These are phyloP conservation scores for Eupithecia insigniata DNA, from an alignment of 2,888 invertebrate species.

Conservation along the genomic window DNA sequence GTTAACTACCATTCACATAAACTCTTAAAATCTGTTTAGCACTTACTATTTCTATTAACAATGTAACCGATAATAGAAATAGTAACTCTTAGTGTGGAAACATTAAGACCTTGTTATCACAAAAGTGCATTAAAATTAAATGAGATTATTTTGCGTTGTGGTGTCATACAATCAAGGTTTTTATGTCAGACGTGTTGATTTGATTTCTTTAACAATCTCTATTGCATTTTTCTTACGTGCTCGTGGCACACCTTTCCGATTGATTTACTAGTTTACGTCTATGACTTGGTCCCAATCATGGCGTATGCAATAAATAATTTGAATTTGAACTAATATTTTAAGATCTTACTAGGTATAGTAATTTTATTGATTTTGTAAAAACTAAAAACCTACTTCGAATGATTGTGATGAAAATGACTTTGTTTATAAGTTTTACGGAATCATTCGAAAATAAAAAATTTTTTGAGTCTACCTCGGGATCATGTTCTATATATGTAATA, in stretches of 20 bases:
- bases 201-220: slow-evolving; percentile 29
- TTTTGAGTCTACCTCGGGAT: too few relatives aligned
- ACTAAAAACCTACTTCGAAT: too few relatives aligned
- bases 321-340: background rate
- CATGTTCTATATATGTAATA: too few relatives aligned
- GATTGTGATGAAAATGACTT: too few relatives aligned
- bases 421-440: too few relatives aligned
- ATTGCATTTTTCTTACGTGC: slow-evolving; percentile 28
- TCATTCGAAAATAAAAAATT: too few relatives aligned
- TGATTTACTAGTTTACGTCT: background rate
- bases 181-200: slow-evolving; percentile 30
- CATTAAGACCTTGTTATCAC: slow-evolving; percentile 32
- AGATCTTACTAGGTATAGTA: too few relatives aligned
- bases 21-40: background rate
- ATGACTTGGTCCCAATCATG: background rate
- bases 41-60: background rate
- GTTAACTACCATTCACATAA: background rate
- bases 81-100: background rate
- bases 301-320: too few relatives aligned
- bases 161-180: slow-evolving; percentile 25
- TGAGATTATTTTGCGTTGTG: slow-evolving; percentile 24
- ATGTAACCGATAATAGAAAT: background rate
- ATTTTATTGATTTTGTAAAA: too few relatives aligned
- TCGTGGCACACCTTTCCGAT: background rate
- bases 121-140: slow-evolving; percentile 34